Percentiles rank a stretch among this genome's conserved stretches.
Conservation (phyloP, 2,888 invertebrate species). For the Teinopalpus imperialis region DNA sequence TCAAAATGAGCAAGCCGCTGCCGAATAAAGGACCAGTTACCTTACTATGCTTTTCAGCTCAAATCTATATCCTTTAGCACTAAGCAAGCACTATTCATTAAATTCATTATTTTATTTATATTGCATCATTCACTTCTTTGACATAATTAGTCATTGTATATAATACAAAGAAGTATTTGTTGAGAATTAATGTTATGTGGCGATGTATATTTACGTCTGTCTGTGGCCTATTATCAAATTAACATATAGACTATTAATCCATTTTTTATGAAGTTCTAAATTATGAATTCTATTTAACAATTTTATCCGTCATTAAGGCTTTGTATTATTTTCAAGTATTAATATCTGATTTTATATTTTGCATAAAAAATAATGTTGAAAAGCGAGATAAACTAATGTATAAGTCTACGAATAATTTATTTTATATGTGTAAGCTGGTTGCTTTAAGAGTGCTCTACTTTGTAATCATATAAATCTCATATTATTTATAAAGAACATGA, state of each 20-base stretch:
- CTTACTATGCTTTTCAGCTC: slow-evolving; percentile 66
- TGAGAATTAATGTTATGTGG: slow-evolving; percentile 62
- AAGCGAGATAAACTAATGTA: slow-evolving; percentile 38
- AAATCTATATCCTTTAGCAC: slow-evolving; percentile 68
- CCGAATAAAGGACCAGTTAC: slow-evolving; percentile 54
- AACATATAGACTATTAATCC: slow-evolving; percentile 52
- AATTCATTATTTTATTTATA: slow-evolving; percentile 66
- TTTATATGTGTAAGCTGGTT: slow-evolving; percentile 27
- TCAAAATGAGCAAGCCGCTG: slow-evolving; percentile 64
- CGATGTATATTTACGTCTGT: slow-evolving; percentile 55
- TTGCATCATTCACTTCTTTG: slow-evolving; percentile 66
- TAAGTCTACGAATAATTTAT: slow-evolving; percentile 36
- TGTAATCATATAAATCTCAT: slow-evolving; percentile 5
- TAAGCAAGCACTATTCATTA: slow-evolving; percentile 72
- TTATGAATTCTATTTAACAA: slow-evolving; percentile 69
- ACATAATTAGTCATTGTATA: slow-evolving; percentile 72
- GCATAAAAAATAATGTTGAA: slow-evolving; percentile 36
- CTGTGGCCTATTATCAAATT: slow-evolving; percentile 69
- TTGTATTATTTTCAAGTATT: slow-evolving; percentile 76
- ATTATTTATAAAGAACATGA: slow-evolving; percentile 28
- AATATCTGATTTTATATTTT: slow-evolving; percentile 49
- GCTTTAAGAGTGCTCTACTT: slow-evolving; percentile 34
- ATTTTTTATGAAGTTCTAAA: slow-evolving; percentile 64
- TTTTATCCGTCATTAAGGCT: slow-evolving; percentile 60
- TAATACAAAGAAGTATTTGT: slow-evolving; percentile 66